These are phyloP conservation scores for Spisula subtruncata DNA, from an alignment of 2,888 invertebrate genomes.

Conservation along the genomic window DNA sequence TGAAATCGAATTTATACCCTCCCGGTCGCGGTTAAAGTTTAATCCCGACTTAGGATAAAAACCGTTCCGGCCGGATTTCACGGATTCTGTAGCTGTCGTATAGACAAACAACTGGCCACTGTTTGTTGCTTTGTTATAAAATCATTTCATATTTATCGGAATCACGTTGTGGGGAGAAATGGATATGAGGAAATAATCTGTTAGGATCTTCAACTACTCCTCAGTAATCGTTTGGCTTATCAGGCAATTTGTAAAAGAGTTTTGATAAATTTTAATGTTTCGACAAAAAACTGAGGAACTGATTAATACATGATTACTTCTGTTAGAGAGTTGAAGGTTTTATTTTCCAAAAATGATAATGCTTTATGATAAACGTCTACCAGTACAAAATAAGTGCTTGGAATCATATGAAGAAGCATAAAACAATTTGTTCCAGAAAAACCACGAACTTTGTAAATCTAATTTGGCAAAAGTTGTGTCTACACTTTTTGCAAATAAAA, in stretches of 20 bases:
- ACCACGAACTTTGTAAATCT: too few species aligned
- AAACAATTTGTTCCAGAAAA: background rate
- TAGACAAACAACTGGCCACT: background rate
- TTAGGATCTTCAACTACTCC: background rate
- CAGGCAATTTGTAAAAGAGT: slow-evolving; percentile 43
- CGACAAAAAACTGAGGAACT: slow-evolving; percentile 4
- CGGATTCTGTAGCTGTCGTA: too few species aligned
- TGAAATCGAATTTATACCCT: too few species aligned
- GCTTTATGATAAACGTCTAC: background rate
- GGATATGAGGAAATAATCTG: background rate
- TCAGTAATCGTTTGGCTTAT: slow-evolving; percentile 4
- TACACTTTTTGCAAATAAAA: too few species aligned
- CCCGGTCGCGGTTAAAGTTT: too few species aligned
- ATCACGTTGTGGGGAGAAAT: background rate
- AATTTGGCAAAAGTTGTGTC: too few species aligned
- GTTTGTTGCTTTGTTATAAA: background rate
- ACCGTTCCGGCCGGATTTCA: too few species aligned
- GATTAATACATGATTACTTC: background rate
- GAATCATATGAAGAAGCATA: background rate
- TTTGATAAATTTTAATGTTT: slow-evolving; percentile 32
- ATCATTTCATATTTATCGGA: background rate
- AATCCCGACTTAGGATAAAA: too few species aligned
- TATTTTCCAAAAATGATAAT: slow-evolving; percentile 4
- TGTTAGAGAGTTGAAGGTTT: slow-evolving; percentile 22
- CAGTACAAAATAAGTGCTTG: background rate